Evolutionary conservation across 1,140 invertebrate species (phyloP), one percentile per base, ranked within the genome.

Genomic region (Homalodisca vitripennis): DNA sequence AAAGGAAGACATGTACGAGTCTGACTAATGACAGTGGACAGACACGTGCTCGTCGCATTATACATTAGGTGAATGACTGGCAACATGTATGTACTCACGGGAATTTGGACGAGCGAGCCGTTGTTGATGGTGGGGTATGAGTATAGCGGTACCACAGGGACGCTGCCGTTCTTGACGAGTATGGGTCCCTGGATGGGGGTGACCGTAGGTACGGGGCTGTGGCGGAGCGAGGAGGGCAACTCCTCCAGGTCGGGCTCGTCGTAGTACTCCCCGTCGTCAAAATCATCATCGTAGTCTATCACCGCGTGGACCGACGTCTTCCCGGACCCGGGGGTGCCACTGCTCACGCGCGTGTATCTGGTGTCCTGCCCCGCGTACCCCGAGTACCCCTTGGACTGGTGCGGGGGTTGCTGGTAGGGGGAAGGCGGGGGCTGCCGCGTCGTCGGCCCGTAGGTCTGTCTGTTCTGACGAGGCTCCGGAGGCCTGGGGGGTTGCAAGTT

Each of bases 71-170:
- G n/a, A n/a, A n/a, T n/a, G n/a, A n/a, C n/a, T n/a, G n/a, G n/a
- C n/a, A n/a, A 41, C 17, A 41, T 41, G 6, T 3, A 55, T 69
- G 10, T 68, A 87, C 90, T 92, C 82, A 93, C 92, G 79, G 92
- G 92, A 82, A 94, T 93, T 82, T 93, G 91, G 66, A 93, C 86
- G 75, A 92, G 88, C 17, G 88, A 88, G 69, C 92, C 92, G 80
- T 94, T 94, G 78, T 91, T 92, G 70, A 92, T 78, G 66, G 88
- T 88, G 12, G 88, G 88, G 81, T 93, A 92, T 24, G 91, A 90
- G 71, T 91, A 93, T 1, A 93, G 80, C n/a, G 92, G 92, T 57
- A 94, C 90, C 0, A 94, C 92, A 22, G 92, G 91, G 26, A 92
- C 89, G 27, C 85, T 85, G 69, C 90, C 89, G 78, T 93, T 92